Evolutionary conservation across 2,113 vertebrate species (phyloP).

Genomic region (Epinephelus fuscoguttatus): DNA sequence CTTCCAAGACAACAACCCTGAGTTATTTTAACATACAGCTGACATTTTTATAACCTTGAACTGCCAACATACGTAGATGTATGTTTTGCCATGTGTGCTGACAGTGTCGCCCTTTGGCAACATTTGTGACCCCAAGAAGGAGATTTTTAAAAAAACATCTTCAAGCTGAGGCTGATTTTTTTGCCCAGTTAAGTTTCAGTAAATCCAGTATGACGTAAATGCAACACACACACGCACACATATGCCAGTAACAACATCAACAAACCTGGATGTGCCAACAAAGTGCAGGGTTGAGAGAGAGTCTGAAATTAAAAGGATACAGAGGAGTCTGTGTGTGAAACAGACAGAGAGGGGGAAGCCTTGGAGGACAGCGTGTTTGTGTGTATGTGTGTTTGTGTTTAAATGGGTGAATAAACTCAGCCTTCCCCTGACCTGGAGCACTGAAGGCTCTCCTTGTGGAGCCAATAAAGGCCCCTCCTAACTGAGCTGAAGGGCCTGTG

Average conservation of each 20-base stretch:
- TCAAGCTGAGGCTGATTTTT: neutral
- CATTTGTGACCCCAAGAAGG: neutral
- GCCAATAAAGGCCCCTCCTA: slow-evolving; percentile 48
- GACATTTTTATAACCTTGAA: neutral
- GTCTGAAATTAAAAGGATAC: slow-evolving; percentile 46
- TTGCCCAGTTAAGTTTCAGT: neutral
- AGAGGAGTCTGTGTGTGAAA: slow-evolving; percentile 46
- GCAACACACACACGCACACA: slow-evolving; percentile 6
- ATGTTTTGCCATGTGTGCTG: neutral
- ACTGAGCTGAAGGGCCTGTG: slow-evolving; percentile 35
- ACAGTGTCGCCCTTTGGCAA: neutral
- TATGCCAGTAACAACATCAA: slow-evolving; percentile 45
- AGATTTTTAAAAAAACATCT: neutral
- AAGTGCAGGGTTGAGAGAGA: slow-evolving; percentile 30
- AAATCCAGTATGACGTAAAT: slow-evolving; percentile 46
- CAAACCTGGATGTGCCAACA: slow-evolving; percentile 48
- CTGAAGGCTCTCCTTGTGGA: slow-evolving; percentile 69
- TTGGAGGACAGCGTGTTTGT: slow-evolving; percentile 29
- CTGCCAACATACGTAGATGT: neutral
- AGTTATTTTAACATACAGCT: neutral
- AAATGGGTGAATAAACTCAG: slow-evolving; percentile 68
- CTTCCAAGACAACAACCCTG: neutral
- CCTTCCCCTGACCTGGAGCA: slow-evolving; percentile 65
- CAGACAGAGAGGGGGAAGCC: slow-evolving; percentile 15
- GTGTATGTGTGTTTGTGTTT: slow-evolving; percentile 46